These are phyloP conservation scores for Clunio marinus DNA, from an alignment of 2,888 invertebrate species.

Conservation along the genomic window DNA sequence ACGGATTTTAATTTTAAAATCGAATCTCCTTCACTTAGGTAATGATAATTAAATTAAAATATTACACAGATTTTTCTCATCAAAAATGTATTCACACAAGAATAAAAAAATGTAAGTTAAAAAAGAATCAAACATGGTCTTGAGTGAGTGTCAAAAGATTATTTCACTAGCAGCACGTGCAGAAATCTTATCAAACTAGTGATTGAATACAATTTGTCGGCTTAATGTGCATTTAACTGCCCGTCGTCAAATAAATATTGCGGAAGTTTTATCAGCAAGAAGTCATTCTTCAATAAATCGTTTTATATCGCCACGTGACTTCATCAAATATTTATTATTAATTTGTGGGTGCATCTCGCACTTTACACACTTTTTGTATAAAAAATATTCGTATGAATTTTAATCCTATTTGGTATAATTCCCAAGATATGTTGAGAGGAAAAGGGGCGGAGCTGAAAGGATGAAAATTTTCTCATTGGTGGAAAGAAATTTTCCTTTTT, in stretches of 20 bases:
- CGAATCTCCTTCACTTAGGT: too few relatives aligned
- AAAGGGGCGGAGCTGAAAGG: neutral
- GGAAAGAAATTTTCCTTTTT: neutral
- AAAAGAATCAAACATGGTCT: slow-evolving; percentile 2
- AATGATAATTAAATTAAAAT: too few relatives aligned
- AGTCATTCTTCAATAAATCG: neutral
- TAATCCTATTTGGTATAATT: neutral
- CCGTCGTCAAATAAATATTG: neutral
- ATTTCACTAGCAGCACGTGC: slow-evolving; percentile 2
- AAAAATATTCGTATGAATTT: too few relatives aligned
- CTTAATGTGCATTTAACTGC: slow-evolving; percentile 19
- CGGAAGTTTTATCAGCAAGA: neutral
- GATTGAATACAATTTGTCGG: slow-evolving; percentile 35
- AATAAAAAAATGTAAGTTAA: too few relatives aligned
- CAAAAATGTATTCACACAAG: too few relatives aligned
- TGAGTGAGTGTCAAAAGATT: slow-evolving; percentile 23
- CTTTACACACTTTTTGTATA: too few relatives aligned
- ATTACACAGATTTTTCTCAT: too few relatives aligned
- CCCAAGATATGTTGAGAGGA: neutral
- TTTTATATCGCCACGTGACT: slow-evolving; percentile 29
- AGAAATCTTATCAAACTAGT: neutral
- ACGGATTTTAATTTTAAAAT: too few relatives aligned
- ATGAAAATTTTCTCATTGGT: neutral
- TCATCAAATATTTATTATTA: slow-evolving; percentile 33
- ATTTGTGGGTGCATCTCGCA: slow-evolving; percentile 30